Conservation (phyloP, 2,113 vertebrate genomes). For the Malurus melanocephalus region DNA sequence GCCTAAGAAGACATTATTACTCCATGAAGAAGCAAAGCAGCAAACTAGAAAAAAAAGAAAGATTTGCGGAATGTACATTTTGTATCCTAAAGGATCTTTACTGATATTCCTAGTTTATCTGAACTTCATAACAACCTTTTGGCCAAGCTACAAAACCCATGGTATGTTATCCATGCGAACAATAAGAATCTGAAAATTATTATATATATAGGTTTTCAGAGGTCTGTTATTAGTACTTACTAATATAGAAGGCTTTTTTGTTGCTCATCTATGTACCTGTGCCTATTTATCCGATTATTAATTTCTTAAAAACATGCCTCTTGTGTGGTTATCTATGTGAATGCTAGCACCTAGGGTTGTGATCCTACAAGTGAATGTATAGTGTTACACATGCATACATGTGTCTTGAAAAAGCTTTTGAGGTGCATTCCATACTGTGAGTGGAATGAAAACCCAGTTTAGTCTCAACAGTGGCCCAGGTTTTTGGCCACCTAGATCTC, state of each 20-base stretch:
- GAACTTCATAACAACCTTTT: not conserved
- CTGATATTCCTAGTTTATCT: not conserved
- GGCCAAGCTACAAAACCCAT: not conserved
- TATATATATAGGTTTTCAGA: not conserved
- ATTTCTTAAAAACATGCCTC: not conserved
- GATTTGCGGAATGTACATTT: not conserved
- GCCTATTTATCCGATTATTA: not conserved
- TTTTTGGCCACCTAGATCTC: not conserved
- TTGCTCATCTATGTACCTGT: not conserved
- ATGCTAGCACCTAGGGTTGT: not conserved
- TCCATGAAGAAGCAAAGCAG: not conserved
- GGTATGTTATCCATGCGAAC: not conserved
- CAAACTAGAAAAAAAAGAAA: not conserved
- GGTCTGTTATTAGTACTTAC: not conserved
- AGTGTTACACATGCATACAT: not conserved
- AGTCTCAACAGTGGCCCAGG: fast-evolving
- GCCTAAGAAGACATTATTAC: not conserved
- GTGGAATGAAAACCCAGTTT: not conserved
- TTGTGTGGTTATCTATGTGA: not conserved
- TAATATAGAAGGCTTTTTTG: not conserved
- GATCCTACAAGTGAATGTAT: not conserved
- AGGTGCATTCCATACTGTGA: not conserved
- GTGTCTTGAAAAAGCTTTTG: not conserved
- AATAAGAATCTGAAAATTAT: not conserved
- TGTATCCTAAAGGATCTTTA: not conserved